Base-by-base conservation (phyloP, 2,113 vertebrate species). In the Gulo gulo region DNA sequence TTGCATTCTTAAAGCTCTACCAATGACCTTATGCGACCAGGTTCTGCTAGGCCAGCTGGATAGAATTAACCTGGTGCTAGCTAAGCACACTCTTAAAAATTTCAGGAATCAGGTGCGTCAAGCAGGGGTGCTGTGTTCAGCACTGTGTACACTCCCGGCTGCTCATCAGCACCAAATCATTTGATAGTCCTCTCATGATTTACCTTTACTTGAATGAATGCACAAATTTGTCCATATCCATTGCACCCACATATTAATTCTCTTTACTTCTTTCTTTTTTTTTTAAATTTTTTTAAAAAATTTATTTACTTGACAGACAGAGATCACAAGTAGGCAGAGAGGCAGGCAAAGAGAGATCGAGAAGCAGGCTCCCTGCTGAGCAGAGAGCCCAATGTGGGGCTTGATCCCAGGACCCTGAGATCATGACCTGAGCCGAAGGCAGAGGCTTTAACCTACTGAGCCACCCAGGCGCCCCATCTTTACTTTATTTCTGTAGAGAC, bases 401-500 rank as follows among this genome's bases (percentile, higher is more conserved):
- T n/a, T n/a, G n/a, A n/a, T n/a, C n/a, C n/a, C n/a, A n/a, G n/a
- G n/a, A n/a, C n/a, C n/a, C n/a, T n/a, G n/a, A n/a, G n/a, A n/a
- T n/a, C n/a, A n/a, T n/a, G n/a, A n/a, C n/a, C n/a, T n/a, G n/a
- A n/a, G n/a, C n/a, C n/a, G n/a, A n/a, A n/a, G n/a, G n/a, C n/a
- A n/a, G n/a, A n/a, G n/a, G n/a, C n/a, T n/a, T n/a, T n/a, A n/a
- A n/a, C n/a, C n/a, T n/a, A n/a, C n/a, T n/a, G n/a, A n/a, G n/a
- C n/a, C n/a, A n/a, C n/a, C n/a, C n/a, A n/a, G n/a, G n/a, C n/a
- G n/a, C n/a, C n/a, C n/a, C n/a, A n/a, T 63, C 67, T 82, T 63
- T 67, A 52, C 16, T 86, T 94, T 89, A 96, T 85, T 79, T 96
- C 65, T 78, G 50, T 73, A 90, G 69, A 69, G 82, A 11, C 36